Evolutionary conservation across 2,888 invertebrate genomes (phyloP).

Genomic region (Agrotis ipsilon): DNA sequence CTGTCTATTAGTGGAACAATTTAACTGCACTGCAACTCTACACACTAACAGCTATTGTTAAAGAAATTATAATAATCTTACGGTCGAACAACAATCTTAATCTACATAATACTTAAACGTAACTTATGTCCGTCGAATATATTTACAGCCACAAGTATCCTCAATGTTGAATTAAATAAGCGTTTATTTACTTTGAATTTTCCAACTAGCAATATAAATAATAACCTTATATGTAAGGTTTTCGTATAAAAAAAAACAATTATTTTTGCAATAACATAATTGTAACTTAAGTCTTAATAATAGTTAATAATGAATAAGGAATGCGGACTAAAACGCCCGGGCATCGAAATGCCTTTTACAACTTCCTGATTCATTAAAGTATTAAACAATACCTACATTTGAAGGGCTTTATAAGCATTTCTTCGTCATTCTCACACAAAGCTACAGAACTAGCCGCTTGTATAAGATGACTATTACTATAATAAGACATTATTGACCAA

Average conservation of each 20-base stretch:
- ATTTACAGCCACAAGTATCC: slow-evolving; percentile 60
- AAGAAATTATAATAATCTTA: slow-evolving; percentile 53
- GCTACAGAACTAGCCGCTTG: slow-evolving; percentile 16
- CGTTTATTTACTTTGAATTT: slow-evolving; percentile 12
- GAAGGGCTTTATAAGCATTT: slow-evolving; percentile 15
- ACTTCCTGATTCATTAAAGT: slow-evolving; percentile 26
- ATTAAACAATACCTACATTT: slow-evolving; percentile 18
- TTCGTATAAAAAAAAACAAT: neutral
- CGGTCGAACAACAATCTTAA: slow-evolving; percentile 59
- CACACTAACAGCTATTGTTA: slow-evolving; percentile 47
- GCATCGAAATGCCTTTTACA: slow-evolving; percentile 39
- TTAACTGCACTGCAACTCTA: slow-evolving; percentile 62
- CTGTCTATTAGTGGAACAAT: slow-evolving; percentile 33
- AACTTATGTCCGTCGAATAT: slow-evolving; percentile 54
- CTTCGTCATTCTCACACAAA: neutral
- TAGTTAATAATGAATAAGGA: slow-evolving; percentile 36
- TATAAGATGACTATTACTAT: slow-evolving; percentile 4
- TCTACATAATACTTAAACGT: slow-evolving; percentile 67
- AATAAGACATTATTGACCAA: slow-evolving; percentile 13
- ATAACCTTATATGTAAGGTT: neutral
- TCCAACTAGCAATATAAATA: slow-evolving; percentile 4
- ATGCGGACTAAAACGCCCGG: slow-evolving; percentile 55
- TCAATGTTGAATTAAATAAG: slow-evolving; percentile 23
- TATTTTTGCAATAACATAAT: slow-evolving; percentile 4
- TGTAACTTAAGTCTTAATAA: slow-evolving; percentile 32